These are phyloP conservation scores for Procavia capensis DNA, from an alignment of 2,113 vertebrate species.

Conservation along the genomic window DNA sequence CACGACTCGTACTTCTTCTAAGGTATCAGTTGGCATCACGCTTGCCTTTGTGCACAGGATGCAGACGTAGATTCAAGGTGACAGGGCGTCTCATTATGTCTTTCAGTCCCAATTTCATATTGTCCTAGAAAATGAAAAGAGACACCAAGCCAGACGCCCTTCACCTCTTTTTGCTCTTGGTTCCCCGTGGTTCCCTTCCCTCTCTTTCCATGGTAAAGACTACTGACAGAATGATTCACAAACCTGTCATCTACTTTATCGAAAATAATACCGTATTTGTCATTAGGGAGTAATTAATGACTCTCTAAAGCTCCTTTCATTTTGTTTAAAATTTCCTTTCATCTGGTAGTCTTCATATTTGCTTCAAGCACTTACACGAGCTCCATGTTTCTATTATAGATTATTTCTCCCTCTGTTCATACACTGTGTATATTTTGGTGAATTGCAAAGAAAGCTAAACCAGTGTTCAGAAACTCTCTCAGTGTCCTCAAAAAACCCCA, in stretches of 20 bases:
- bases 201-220: not conserved
- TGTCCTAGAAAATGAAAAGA: not conserved
- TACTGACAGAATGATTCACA: not conserved
- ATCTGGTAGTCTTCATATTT: not conserved
- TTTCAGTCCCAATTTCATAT: not conserved
- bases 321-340: not conserved
- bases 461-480: not conserved
- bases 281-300: not conserved
- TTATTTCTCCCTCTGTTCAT: not conserved
- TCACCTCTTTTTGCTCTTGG: not conserved
- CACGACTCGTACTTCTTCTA: not conserved
- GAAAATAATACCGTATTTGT: not conserved
- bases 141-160: not conserved
- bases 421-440: not conserved
- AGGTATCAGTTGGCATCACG: not conserved
- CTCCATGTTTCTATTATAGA: not conserved
- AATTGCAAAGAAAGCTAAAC: not conserved
- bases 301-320: not conserved
- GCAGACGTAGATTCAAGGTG: not conserved
- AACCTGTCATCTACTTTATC: not conserved
- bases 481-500: constrained; percentile 15
- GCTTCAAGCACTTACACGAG: not conserved
- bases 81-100: not conserved
- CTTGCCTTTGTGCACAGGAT: not conserved
- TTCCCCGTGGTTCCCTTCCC: not conserved